Evolutionary conservation across 2,113 vertebrate species (phyloP).

Genomic region (Mastomys coucha): DNA sequence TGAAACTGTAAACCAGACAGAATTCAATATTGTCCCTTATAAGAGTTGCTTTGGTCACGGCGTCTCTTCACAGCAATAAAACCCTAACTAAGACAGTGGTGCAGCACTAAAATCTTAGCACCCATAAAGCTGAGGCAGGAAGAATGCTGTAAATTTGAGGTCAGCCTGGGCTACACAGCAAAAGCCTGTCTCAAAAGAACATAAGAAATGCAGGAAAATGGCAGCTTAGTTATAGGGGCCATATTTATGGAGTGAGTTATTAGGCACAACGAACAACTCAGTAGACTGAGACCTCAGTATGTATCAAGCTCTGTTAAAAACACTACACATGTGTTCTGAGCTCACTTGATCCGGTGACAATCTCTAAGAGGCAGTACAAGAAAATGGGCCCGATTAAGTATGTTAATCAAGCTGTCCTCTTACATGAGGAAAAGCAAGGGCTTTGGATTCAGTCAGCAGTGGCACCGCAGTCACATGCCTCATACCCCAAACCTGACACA

Average conservation of each 20-base stretch:
- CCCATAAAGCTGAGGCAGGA: background rate
- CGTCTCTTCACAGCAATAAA: too few relatives aligned
- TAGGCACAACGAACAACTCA: background rate
- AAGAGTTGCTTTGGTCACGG: too few relatives aligned
- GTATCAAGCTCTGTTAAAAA: background rate
- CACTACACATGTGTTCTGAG: background rate
- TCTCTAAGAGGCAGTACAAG: background rate
- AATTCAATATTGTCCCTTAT: too few relatives aligned
- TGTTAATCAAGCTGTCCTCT: background rate
- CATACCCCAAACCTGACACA: accelerated
- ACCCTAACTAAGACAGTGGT: background rate
- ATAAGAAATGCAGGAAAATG: background rate
- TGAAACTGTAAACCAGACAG: too few relatives aligned
- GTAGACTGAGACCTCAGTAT: accelerated
- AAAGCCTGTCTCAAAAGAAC: background rate
- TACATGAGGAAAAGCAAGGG: background rate
- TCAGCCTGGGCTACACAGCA: background rate
- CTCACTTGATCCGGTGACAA: background rate
- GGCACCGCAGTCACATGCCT: accelerated
- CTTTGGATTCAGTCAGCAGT: background rate
- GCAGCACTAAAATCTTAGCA: background rate
- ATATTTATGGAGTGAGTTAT: background rate
- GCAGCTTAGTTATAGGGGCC: background rate
- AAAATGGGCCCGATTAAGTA: background rate
- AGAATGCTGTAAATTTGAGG: background rate